phyloP scores from a whole-genome alignment of 2,113 vertebrate species.

The Miniopterus natalensis region DNA sequence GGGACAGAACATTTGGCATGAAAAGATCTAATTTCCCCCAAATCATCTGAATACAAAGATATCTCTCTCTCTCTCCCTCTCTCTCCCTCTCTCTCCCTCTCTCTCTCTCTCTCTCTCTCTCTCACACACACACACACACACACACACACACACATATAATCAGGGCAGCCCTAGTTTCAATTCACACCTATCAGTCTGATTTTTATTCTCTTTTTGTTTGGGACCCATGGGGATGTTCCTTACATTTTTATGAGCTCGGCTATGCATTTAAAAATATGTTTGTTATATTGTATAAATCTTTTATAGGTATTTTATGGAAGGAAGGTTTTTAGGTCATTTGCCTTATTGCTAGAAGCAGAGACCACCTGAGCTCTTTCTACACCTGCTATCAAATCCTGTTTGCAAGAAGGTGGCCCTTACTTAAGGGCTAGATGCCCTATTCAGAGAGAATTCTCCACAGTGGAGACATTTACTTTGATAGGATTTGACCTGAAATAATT shows the following conservation, averaged over 20 bases:
- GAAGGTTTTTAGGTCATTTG: slow-evolving; percentile 69
- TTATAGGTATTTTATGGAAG: slow-evolving; percentile 58
- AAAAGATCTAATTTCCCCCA: not conserved
- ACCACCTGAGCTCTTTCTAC: slow-evolving; percentile 62
- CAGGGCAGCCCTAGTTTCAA: not conserved
- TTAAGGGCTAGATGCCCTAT: slow-evolving; percentile 60
- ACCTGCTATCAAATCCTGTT: slow-evolving; percentile 48
- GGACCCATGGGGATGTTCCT: slow-evolving; percentile 9
- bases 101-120: not conserved
- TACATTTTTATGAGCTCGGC: slow-evolving; percentile 62
- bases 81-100: not conserved
- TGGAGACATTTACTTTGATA: slow-evolving; percentile 77
- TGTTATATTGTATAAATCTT: slow-evolving; percentile 76
- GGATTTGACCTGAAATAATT: slow-evolving; percentile 79
- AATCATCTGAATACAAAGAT: not conserved
- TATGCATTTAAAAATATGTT: slow-evolving; percentile 78
- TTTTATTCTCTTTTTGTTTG: slow-evolving; percentile 69
- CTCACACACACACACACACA: not conserved
- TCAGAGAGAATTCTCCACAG: slow-evolving; percentile 71
- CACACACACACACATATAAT: not conserved
- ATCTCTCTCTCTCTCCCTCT: not conserved
- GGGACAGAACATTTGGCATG: not conserved
- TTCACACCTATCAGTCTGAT: slow-evolving; percentile 60
- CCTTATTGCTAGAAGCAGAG: slow-evolving; percentile 64
- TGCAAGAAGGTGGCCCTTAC: slow-evolving; percentile 28